Percentiles rank a stretch among this genome's conserved stretches.
Conservation (phyloP, 2,888 invertebrate species). For the Sarcophaga carnaria region DNA sequence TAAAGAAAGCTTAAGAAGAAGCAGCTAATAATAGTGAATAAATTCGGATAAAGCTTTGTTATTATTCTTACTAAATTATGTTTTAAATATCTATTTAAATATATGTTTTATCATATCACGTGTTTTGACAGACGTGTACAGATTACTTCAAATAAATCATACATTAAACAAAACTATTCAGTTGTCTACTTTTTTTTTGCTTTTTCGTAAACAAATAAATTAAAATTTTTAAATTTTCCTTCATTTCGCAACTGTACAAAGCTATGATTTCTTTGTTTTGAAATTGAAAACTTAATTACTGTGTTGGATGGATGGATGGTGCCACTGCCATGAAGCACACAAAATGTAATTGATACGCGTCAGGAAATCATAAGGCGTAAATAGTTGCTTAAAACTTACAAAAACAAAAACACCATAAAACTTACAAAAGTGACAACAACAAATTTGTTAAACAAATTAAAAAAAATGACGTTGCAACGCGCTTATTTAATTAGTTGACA, state of each 20-base stretch:
- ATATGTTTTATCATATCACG: no score
- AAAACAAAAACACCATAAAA: slow-evolving; percentile 8
- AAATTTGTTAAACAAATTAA: slow-evolving; percentile 17
- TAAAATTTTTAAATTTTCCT: neutral
- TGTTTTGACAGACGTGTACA: no score
- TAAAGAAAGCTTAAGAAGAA: no score
- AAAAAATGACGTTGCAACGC: slow-evolving; percentile 20
- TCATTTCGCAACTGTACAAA: slow-evolving; percentile 7
- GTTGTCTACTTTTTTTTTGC: neutral
- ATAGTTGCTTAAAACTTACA: slow-evolving; percentile 7
- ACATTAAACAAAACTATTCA: no score
- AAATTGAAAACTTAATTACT: slow-evolving; percentile 54
- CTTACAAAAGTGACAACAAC: neutral
- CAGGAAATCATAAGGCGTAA: slow-evolving; percentile 54
- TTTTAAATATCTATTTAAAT: no score
- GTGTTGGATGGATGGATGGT: neutral
- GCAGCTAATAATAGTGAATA: no score
- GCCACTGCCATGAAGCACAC: neutral
- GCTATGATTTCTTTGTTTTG: slow-evolving; percentile 25
- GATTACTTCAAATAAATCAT: no score
- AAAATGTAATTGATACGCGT: slow-evolving; percentile 51
- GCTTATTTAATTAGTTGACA: slow-evolving; percentile 36
- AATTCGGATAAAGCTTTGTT: no score
- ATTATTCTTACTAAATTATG: no score
- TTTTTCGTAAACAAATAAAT: neutral